Base-by-base conservation (phyloP, 2,888 invertebrate species). In the Papilio gigon region DNA sequence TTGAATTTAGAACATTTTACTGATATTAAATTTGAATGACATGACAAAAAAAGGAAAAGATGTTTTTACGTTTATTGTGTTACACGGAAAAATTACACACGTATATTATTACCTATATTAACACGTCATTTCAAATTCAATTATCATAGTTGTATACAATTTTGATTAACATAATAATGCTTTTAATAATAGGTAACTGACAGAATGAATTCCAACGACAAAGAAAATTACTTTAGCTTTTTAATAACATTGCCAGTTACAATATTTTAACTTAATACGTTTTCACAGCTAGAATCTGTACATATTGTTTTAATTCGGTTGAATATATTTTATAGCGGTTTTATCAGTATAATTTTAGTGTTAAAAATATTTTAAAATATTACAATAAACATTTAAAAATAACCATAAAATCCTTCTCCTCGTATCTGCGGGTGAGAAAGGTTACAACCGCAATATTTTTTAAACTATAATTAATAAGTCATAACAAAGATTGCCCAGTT, bases 401-500 rank as follows among this genome's bases (percentile, higher is more conserved):
- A 44, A 11, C 12, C 6, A 0, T 22, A 5, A 4, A 22, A 47
- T 22, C 22, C 11, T 22, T 47, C 4, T 11, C 9, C 12, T 11
- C 12, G 22, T 47, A 47, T 22, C 11, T 9, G 47, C 4, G 4
- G 22, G 1, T 47, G 4, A 22, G 22, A 12, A 6, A 35, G 47
- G 22, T 53, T 27, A 25, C 11, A 47, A 50, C 1, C 8, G 53
- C 50, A 53, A 50, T 27, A 27, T 27, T 27, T 53, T 53, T 11
- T 27, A 53, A 27, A 47, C 4, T 12, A 12, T 25, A 22, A 25
- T 50, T 22, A 50, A 50, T 22, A 53, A 50, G 25, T 50, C 12
- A 53, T 27, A 53, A 50, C 50, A 53, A 53, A n/a, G 53, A 53
- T 53, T 27, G 27, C 27, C 0, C 27, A n/a, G 53, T 53, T n/a